Evolutionary conservation across 2,113 vertebrate species (phyloP).

Genomic region (Engystomops pustulosus): DNA sequence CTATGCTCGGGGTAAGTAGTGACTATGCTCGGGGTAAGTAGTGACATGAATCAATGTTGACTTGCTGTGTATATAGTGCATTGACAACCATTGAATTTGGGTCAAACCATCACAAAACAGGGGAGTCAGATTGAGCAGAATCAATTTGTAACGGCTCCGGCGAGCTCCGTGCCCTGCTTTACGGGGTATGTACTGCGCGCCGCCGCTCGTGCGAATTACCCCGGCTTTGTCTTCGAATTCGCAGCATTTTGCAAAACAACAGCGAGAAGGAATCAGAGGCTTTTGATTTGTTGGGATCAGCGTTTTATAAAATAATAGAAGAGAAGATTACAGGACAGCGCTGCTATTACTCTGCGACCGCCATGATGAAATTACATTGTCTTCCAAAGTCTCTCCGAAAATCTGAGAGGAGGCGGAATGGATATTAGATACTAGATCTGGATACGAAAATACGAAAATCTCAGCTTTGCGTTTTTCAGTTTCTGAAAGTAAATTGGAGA

Average conservation of each 20-base stretch:
- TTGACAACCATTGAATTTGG: constrained; percentile 12
- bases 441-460: neutral
- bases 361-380: neutral
- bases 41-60: too few species aligned
- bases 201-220: neutral
- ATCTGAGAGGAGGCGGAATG: neutral
- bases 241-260: constrained; percentile 15
- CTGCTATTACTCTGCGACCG: neutral
- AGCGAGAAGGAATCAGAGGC: neutral
- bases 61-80: too few species aligned
- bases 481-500: too few species aligned
- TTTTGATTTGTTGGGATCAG: neutral
- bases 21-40: too few species aligned
- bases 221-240: neutral
- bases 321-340: neutral
- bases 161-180: neutral
- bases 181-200: neutral
- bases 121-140: neutral
- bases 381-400: neutral
- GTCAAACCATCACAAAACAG: neutral
- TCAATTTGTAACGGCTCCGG: neutral
- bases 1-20: too few species aligned
- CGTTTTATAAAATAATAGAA: neutral
- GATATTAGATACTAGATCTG: neutral
- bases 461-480: too few species aligned